Conservation (phyloP, 1,140 invertebrate genomes). For the Euwallacea similis region DNA sequence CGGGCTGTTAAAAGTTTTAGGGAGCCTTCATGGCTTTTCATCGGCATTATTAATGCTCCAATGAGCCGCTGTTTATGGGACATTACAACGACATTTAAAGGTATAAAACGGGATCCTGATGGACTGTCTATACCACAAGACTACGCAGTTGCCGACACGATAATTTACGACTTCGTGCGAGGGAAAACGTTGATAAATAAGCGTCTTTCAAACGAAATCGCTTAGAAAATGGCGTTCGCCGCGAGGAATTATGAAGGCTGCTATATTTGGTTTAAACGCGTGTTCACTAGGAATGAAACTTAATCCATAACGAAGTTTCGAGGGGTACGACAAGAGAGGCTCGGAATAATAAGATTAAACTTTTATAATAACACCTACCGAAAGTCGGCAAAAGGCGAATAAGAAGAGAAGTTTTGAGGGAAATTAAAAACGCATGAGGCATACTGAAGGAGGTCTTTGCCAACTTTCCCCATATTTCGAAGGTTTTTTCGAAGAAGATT, state of each 20-base stretch:
- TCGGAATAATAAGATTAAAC: constrained; percentile 30
- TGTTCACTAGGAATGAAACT: no score
- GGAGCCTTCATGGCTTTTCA: constrained; percentile 16
- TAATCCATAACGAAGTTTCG: neutral
- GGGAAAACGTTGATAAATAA: constrained; percentile 23
- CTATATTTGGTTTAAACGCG: neutral
- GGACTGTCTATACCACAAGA: constrained; percentile 15
- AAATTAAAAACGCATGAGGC: constrained; percentile 36
- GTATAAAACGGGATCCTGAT: constrained; percentile 6
- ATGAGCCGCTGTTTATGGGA: constrained; percentile 1
- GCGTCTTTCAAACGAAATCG: constrained; percentile 26
- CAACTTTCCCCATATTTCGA: constrained; percentile 13
- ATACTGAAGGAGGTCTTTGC: constrained; percentile 24
- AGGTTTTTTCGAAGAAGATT: neutral
- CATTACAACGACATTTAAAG: constrained; percentile 5
- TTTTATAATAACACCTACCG: constrained; percentile 32
- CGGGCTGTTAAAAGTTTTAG: constrained; percentile 18
- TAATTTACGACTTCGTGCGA: constrained; percentile 22
- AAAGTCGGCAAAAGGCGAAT: constrained; percentile 9
- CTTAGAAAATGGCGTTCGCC: constrained; percentile 21
- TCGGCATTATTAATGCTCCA: constrained; percentile 8
- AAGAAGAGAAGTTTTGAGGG: constrained; percentile 12
- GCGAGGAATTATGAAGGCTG: constrained; percentile 13
- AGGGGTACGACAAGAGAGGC: constrained; percentile 14
- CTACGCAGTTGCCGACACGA: constrained; percentile 26